Evolutionary conservation across 2,113 vertebrate genomes (phyloP).

Genomic region (Carollia perspicillata): DNA sequence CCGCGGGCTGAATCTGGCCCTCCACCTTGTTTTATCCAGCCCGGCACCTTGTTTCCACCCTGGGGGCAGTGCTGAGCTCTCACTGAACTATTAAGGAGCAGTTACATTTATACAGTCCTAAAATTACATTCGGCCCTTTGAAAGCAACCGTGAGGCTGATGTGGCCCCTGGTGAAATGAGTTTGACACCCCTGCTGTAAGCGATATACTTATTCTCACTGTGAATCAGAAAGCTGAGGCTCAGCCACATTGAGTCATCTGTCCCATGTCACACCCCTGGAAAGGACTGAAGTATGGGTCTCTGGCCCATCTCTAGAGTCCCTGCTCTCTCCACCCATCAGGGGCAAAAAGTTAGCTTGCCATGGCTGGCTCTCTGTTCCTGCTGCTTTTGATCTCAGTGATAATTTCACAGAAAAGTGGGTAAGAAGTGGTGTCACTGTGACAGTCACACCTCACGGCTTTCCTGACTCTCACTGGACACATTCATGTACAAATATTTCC

Average conservation of each 20-base stretch:
- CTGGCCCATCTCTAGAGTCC: background rate
- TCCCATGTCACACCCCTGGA: background rate
- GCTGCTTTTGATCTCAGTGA: background rate
- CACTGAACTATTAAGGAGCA: no score
- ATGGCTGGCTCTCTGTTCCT: background rate
- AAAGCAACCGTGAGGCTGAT: no score
- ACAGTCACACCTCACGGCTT: no score
- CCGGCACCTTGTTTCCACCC: no score
- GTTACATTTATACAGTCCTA: no score
- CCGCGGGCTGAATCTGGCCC: no score
- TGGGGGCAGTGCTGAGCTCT: no score
- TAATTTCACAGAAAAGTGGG: background rate
- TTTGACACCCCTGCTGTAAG: no score
- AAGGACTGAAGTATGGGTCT: background rate
- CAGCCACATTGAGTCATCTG: background rate
- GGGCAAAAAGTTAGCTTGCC: background rate
- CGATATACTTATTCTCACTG: accelerated
- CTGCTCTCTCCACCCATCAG: accelerated
- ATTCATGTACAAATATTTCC: background rate
- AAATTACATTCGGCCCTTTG: no score
- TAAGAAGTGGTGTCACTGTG: background rate
- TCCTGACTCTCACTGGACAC: background rate
- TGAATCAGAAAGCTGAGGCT: background rate
- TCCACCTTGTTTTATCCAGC: no score
- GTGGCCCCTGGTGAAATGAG: no score